Evolutionary conservation across 2,888 invertebrate species (phyloP).

Genomic region (Lepidonotus clava): DNA sequence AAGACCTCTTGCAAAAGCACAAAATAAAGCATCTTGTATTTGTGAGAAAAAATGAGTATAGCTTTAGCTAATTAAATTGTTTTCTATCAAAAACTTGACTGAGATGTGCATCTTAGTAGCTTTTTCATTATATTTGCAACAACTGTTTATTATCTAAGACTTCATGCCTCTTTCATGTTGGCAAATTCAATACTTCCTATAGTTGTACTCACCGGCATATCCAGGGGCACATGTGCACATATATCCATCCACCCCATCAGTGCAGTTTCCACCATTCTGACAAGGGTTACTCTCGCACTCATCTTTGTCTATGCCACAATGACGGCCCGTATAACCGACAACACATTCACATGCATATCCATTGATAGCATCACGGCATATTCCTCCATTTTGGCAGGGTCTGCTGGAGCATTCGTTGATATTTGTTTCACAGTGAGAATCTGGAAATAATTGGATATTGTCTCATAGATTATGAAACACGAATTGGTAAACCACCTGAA

Average conservation of each 20-base stretch:
- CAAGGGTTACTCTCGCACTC: neutral
- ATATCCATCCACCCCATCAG: conserved; percentile 42
- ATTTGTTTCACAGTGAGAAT: neutral
- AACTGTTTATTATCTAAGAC: too few species aligned
- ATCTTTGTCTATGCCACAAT: neutral
- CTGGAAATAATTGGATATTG: too few species aligned
- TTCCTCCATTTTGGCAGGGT: neutral
- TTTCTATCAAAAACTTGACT: too few species aligned
- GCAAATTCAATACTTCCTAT: neutral
- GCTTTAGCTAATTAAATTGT: too few species aligned
- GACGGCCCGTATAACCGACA: neutral
- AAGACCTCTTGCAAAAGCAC: too few species aligned
- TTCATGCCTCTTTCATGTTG: conserved; percentile 4
- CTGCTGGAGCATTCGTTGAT: neutral
- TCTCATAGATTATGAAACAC: too few species aligned
- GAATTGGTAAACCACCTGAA: too few species aligned
- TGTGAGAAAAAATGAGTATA: too few species aligned
- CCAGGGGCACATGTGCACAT: conserved; percentile 59
- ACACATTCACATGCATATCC: neutral
- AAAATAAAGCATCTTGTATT: too few species aligned
- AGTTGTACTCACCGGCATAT: conserved; percentile 36
- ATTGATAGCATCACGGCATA: neutral
- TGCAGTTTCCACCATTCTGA: conserved; percentile 49
- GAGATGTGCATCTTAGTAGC: too few species aligned
- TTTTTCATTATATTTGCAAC: too few species aligned